Evolutionary conservation across 2,113 vertebrate species (phyloP), one percentile per base, ranked within the genome.

Genomic region (Phainopepla nitens): DNA sequence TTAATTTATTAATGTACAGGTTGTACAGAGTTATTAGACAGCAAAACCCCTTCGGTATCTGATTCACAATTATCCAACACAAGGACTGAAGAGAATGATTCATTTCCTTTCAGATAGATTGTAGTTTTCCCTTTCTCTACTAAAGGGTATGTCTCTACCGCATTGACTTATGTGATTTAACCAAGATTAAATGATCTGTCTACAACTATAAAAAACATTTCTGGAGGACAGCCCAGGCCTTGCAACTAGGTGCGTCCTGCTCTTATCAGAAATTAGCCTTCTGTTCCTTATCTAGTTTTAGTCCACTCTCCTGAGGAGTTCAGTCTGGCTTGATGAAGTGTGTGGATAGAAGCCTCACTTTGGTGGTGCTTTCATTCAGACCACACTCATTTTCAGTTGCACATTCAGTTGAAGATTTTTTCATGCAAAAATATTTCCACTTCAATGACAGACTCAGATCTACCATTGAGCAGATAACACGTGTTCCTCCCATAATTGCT

Each of bases 101-200:
- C 35, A 72, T 90, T 82, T 82, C 13, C 42, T 51, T 82, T 92
- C 86, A 73, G 45, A 76, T 4, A 90, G n/a, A 82, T 14, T 72
- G 28, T 3, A 80, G 22, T 16, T 90, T 72, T 62, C 18, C 36
- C 11, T 86, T 92, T 80, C 66, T 79, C 15, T 70, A 77, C 70
- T 90, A 41, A 89, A 82, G 53, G 15, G 2, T 94, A 89, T 60
- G 51, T 87, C 76, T 95, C 68, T 17, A 66, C 60, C 64, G 90
- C 92, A 90, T 66, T 83, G 86, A 90, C 27, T 93, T 70, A 24
- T 9, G 42, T 54, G 54, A 86, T 88, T 94, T 93, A 93, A 93
- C 6, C 15, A 76, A 93, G 82, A 95, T 82, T 86, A 90, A 96
- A 72, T 58, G 14, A 58, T 66, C 45, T 73, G 25, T 47, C 21